Evolutionary conservation across 2,888 invertebrate genomes (phyloP), one percentile per base, ranked within the genome.

Genomic region (Rhagonycha fulva): DNA sequence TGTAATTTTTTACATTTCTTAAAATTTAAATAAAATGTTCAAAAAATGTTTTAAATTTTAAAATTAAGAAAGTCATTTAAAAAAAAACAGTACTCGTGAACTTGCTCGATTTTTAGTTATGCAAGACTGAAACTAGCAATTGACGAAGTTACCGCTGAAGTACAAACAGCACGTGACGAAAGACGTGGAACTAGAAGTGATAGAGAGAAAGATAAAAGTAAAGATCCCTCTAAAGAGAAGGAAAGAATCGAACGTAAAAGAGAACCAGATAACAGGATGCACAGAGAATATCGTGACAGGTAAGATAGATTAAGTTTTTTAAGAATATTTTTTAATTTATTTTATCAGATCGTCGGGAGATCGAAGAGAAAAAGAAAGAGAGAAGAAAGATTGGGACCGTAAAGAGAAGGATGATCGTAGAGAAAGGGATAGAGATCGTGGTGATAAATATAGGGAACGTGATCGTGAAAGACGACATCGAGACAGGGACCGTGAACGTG

Each of bases 81-180:
- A 19, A 19, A 19, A 19, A 19, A 19, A 2, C 19, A 19, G 19
- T 19, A 19, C 19, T 19, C 19, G 2, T 19, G 19, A 19, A 19
- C 19, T n/a, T 7, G 7, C 7, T 47, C 2, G 12, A 71, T 71
- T 66, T 62, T 62, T 71, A 91, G 91, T 3, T 94, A 93, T 82
- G 93, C 92, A 75, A 91, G 92, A 84, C 87, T 94, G 74, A 92
- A 93, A 72, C 91, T 91, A 84, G 93, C 93, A 0, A 92, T 92
- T 19, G 92, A 93, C 71, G 93, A 93, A 85, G 91, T 93, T 87
- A 90, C 90, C 62, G 89, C 90, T 62, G 88, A 90, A 9, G 89
- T 92, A 0, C 91, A 92, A 80, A 90, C 90, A 75, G 91, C 92
- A 70, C 90, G 91, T 68, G 92, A 93, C 80, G 87, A 87, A 74